phyloP scores from a whole-genome alignment of 2,888 invertebrate genomes.

The Epistrophella euchroma region DNA sequence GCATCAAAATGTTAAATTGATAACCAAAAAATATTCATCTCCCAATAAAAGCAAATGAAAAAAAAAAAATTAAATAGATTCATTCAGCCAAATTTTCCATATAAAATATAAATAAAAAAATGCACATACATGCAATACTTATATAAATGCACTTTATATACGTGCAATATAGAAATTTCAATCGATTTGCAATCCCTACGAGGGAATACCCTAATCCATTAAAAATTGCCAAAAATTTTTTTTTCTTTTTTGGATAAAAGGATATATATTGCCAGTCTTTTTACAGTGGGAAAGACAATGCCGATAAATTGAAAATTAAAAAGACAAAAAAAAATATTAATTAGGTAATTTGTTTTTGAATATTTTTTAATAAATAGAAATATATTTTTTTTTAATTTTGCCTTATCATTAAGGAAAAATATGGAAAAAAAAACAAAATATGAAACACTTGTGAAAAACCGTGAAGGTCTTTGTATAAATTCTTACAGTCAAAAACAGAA shows the following conservation, averaged over 20 bases:
- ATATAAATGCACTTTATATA: neutral
- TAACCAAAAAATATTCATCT: slow-evolving; percentile 34
- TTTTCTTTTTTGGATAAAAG: neutral
- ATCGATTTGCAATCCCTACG: slow-evolving; percentile 33
- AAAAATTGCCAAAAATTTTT: slow-evolving; percentile 28
- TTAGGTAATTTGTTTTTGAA: too few relatives aligned
- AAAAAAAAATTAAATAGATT: slow-evolving; percentile 29
- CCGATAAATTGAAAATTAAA: neutral
- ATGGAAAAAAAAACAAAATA: too few relatives aligned
- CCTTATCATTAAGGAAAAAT: too few relatives aligned
- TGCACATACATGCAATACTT: neutral
- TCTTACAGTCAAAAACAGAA: too few relatives aligned
- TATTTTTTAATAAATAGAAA: too few relatives aligned
- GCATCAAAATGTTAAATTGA: slow-evolving; percentile 40
- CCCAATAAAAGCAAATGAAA: neutral
- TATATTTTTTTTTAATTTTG: too few relatives aligned
- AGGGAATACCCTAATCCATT: slow-evolving; percentile 29
- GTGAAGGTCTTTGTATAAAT: too few relatives aligned
- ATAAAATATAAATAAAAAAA: slow-evolving; percentile 9
- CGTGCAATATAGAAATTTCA: slow-evolving; percentile 17
- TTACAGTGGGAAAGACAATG: neutral
- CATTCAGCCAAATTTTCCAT: neutral
- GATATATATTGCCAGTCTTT: neutral
- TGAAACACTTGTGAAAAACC: too few relatives aligned
- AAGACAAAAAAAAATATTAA: too few relatives aligned